Evolutionary conservation across 2,888 invertebrate species (phyloP).

Genomic region (Fissipunctia ypsillon): DNA sequence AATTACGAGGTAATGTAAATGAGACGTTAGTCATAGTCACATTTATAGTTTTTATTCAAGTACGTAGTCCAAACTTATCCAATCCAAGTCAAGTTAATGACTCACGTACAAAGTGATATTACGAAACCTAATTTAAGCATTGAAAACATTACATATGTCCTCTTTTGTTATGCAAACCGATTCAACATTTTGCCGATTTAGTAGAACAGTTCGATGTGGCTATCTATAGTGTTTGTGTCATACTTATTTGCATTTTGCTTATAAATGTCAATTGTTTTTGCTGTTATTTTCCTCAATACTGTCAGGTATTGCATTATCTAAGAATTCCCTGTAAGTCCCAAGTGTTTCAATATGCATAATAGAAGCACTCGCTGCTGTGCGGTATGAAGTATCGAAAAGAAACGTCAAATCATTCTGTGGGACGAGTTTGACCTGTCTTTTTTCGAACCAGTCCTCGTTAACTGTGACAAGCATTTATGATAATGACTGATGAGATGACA

Average conservation of each 20-base stretch:
- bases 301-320: conserved; percentile 44
- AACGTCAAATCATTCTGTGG: not conserved
- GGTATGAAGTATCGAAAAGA: not conserved
- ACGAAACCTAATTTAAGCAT: conserved; percentile 57
- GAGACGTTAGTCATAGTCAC: conserved; percentile 32
- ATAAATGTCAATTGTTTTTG: conserved; percentile 38
- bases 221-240: conserved; percentile 37
- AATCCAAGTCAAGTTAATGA: conserved; percentile 39
- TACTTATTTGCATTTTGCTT: conserved; percentile 47
- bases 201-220: conserved; percentile 28
- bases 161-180: conserved; percentile 47
- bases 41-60: conserved; percentile 38
- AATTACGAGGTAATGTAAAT: conserved; percentile 26
- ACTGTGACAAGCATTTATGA: conserved; percentile 11
- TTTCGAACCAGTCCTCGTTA: not conserved
- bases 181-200: conserved; percentile 39
- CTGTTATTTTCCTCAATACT: conserved; percentile 51
- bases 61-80: conserved; percentile 11
- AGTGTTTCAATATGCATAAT: conserved; percentile 3
- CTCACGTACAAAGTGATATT: conserved; percentile 57
- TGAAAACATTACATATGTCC: conserved; percentile 16
- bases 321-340: not conserved
- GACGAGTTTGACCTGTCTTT: not conserved
- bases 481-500: conserved; percentile 1
- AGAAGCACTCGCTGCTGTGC: conserved; percentile 3